Evolutionary conservation across 2,797 vertebrate species (phyloP), one percentile per base, ranked within the genome.

Genomic region (Parauchenoglanis punctatus): DNA sequence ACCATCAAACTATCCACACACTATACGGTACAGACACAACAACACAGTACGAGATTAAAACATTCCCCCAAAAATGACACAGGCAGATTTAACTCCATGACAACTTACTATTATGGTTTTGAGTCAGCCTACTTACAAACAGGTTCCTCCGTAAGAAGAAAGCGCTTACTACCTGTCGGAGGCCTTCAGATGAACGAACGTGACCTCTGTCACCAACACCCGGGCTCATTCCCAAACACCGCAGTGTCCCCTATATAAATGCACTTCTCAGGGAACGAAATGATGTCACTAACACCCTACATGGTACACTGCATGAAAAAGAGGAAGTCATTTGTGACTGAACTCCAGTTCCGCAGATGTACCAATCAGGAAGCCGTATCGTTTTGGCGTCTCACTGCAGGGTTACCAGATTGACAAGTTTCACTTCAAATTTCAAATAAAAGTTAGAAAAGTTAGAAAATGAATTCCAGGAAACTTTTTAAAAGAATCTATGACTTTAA

Each of bases 151-250:
- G 49, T 49, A 25, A 28, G 46, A 68, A 84, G 70, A 77, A 28
- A 3, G 56, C 40, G 49, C n/a, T n/a, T 13, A 49, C 65, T 86
- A 90, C 88, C 59, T 86, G 91, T 61, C 11, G n/a, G 83, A n/a
- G 76, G 72, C 46, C 81, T 31, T 72, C 18, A 58, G 28, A 68
- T 87, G 78, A 87, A 89, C 88, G 72, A 52, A 15, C 88, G 77
- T 90, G 86, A 91, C 90, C 91, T 85, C 80, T 15, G 68, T 75
- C 75, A 67, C 18, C 5, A 67, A 84, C 67, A 86, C 3, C 13
- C 54, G 13, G 83, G 54, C 15, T 46, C 56, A 0, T 2, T 61
- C 65, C 54, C 54, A 73, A 85, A 61, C 56, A 0, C 31, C 12
- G 2, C 23, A 4, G 0, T 20, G 11, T 11, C 0, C 83, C 52